Base-by-base conservation (phyloP, 2,797 vertebrate genomes). In the Melanotaenia boesemani region DNA sequence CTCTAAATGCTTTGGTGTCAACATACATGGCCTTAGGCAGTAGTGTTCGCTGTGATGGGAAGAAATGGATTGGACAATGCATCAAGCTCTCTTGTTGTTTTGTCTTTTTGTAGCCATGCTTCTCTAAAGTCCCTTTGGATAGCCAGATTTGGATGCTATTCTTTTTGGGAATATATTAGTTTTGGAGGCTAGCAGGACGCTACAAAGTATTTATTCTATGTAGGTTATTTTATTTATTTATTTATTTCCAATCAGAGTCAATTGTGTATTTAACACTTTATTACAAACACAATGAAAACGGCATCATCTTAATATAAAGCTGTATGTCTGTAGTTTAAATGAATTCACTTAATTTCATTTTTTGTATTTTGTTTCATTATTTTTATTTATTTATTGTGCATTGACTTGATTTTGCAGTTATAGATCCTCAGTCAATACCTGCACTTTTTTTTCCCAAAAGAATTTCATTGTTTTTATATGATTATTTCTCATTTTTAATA, bases 1-100 rank as follows among this genome's bases (percentile, higher is more conserved):
- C 80, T 88, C 71, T 71, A 83, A 86, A 91, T 90, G 86, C 79
- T 80, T 79, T 61, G 77, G 81, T 86, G 86, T 90, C 83, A 83
- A 79, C 79, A 84, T 63, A 78, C 46, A 54, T 80, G 75, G 71
- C 86, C 76, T 82, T 30, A 37, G 76, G 86, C 74, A 50, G 30
- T 39, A 54, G 57, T 67, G 75, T 82, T 88, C 82, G 63, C 70
- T 68, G 12, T 76, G 83, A 85, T 84, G 78, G 80, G 69, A 80
- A 78, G 70, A 81, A 88, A 82, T 78, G 78, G 74, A 77, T 85
- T 80, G 83, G 83, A 76, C 79, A 69, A 73, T 79, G 37, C 52
- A 3, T 55, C 63, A 63, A 80, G 82, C 66, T 67, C 39, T 74
- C 39, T n/a, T 72, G 66, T 59, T 68, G 74, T 50, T 18, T 37